Evolutionary conservation across 2,888 invertebrate species (phyloP).

Genomic region (Mythimna loreyi): DNA sequence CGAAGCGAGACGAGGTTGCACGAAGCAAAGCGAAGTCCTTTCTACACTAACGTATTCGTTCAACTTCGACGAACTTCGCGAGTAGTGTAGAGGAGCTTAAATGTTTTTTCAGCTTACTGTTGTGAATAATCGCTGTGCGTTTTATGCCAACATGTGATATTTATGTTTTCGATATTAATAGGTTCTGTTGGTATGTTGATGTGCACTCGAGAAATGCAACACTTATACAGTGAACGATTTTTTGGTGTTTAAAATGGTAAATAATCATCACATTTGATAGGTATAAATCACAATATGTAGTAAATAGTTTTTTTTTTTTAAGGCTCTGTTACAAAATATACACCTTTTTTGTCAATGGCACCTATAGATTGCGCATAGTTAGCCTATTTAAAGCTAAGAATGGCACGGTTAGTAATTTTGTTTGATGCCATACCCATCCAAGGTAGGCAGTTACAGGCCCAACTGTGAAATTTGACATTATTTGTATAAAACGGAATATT

Average conservation of each 20-base stretch:
- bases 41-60: too few relatives aligned
- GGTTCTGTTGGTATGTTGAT: too few relatives aligned
- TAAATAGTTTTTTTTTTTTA: neutral
- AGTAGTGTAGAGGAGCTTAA: too few relatives aligned
- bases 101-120: too few relatives aligned
- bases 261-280: too few relatives aligned
- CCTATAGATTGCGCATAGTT: neutral
- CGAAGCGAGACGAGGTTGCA: too few relatives aligned
- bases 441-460: conserved; percentile 20
- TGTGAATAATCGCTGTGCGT: too few relatives aligned
- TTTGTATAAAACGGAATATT: conserved; percentile 55
- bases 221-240: neutral
- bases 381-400: conserved; percentile 17
- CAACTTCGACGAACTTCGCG: too few relatives aligned
- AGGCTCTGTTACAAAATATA: neutral
- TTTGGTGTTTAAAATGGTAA: too few relatives aligned
- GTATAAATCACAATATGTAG: neutral
- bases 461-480: conserved; percentile 29
- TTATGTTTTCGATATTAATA: too few relatives aligned
- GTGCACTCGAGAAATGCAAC: neutral
- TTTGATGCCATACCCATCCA: conserved; percentile 10
- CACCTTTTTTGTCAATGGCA: neutral
- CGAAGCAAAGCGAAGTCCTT: too few relatives aligned
- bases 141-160: too few relatives aligned
- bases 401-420: conserved; percentile 11